phyloP scores from a whole-genome alignment of 2,797 vertebrate species.

The Phataginus tetradactyla region DNA sequence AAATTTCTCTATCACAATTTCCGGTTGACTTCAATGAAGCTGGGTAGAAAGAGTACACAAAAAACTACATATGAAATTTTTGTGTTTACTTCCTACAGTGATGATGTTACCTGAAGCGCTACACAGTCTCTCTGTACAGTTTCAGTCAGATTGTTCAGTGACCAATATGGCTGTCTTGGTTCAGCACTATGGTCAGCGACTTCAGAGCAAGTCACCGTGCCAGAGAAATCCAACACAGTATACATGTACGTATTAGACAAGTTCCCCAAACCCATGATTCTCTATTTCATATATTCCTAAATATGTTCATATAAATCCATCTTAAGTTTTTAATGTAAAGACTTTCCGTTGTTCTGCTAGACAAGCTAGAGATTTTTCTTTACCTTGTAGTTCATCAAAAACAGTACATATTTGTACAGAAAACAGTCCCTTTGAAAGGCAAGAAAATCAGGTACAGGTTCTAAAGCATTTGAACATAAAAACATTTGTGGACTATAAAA shows the following conservation, averaged over 20 bases:
- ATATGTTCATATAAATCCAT: background rate
- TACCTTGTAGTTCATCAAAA: constrained; percentile 24
- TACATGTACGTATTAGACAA: background rate
- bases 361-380: constrained; percentile 27
- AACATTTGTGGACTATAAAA: background rate
- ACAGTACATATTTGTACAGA: constrained; percentile 18
- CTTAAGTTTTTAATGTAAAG: background rate
- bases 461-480: constrained; percentile 33
- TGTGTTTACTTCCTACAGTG: background rate
- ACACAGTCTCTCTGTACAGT: constrained; percentile 60
- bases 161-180: constrained; percentile 85
- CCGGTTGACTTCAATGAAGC: background rate
- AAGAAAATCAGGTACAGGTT: constrained; percentile 46
- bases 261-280: constrained; percentile 47
- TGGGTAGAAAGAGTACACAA: background rate
- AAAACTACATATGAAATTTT: background rate
- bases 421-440: constrained; percentile 25
- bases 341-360: constrained; percentile 20
- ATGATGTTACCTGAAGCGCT: constrained; percentile 47
- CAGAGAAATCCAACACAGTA: constrained; percentile 54
- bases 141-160: constrained; percentile 70
- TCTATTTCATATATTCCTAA: constrained; percentile 1
- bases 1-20: constrained; percentile 51
- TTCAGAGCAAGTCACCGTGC: constrained; percentile 58
- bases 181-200: constrained; percentile 90